Evolutionary conservation across 1,140 invertebrate species (phyloP), one percentile per base, ranked within the genome.

Genomic region (Bombus waltoni): DNA sequence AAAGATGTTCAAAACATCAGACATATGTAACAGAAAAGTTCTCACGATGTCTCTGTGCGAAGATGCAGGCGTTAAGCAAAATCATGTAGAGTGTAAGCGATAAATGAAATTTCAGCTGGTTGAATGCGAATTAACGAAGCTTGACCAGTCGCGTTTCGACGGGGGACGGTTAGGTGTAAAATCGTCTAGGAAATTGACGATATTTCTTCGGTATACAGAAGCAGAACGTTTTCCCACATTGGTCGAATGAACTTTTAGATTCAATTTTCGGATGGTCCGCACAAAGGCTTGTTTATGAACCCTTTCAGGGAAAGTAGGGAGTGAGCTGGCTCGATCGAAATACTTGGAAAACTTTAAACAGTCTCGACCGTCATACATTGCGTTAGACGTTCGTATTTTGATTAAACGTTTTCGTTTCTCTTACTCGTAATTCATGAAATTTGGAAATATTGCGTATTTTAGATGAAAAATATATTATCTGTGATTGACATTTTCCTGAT

Each of bases 261-360:
- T 93, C 86, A 93, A 94, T 93, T 94, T 93, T 90, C 71, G 86
- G 59, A 75, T 87, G 74, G 76, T 71, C 84, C 88, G 77, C 88
- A 91, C 92, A 91, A 92, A 92, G 88, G 87, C 88, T 92, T 93
- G 93, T 93, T 93, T 93, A 93, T 91, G 88, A 93, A 93, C 91
- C 87, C 87, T 89, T 92, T 81, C 79, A 68, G 38, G 15, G 47
- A 73, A 76, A 80, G 38, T 53, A 68, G 3, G n/a, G 25, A 32
- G 11, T 35, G 25, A 32, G 11, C 13, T 15, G 25, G 13, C 6
- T 10, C 8, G 13, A 93, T 91, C 92, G 79, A 92, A 92, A 92
- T 92, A 94, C 92, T 93, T 93, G 91, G 89, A 92, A 94, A 93
- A 93, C 89, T 93, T 93, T 93, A 89, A 92, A 93, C 92, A 89